phyloP scores from a whole-genome alignment of 2,113 vertebrate species.

The Felis chaus region DNA sequence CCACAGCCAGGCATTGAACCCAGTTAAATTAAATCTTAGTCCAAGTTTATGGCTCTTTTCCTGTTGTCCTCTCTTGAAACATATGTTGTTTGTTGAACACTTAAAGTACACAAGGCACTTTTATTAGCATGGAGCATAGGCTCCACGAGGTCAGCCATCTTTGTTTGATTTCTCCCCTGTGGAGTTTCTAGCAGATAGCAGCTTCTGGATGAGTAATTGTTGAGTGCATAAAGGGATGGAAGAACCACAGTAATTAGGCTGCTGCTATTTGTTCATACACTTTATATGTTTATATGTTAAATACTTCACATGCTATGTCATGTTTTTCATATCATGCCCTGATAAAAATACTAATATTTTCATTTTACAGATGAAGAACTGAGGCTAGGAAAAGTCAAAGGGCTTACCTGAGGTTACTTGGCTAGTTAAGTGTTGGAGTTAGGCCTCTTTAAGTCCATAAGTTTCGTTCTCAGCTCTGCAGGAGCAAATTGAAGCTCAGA shows the following conservation, averaged over 20 bases:
- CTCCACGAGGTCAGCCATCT: background rate
- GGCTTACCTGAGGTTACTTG: background rate
- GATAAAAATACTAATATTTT: background rate
- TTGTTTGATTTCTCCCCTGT: background rate
- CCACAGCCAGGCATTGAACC: background rate
- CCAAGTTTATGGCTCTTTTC: background rate
- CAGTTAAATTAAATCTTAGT: background rate
- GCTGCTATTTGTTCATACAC: background rate
- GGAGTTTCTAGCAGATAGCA: background rate
- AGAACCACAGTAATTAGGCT: background rate
- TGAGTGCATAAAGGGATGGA: background rate
- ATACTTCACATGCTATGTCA: background rate
- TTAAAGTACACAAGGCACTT: background rate
- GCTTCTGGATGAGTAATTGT: background rate
- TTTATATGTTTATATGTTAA: background rate
- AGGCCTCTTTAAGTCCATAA: background rate
- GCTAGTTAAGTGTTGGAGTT: background rate
- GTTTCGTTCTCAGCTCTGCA: background rate
- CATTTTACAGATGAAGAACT: background rate
- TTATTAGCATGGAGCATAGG: background rate
- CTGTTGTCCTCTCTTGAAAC: background rate
- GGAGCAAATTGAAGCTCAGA: background rate
- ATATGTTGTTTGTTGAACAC: background rate
- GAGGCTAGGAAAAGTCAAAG: background rate
- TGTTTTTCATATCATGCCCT: background rate